These are phyloP conservation scores for Prosopocoilus inquinatus DNA, from an alignment of 2,888 invertebrate species.

Conservation along the genomic window DNA sequence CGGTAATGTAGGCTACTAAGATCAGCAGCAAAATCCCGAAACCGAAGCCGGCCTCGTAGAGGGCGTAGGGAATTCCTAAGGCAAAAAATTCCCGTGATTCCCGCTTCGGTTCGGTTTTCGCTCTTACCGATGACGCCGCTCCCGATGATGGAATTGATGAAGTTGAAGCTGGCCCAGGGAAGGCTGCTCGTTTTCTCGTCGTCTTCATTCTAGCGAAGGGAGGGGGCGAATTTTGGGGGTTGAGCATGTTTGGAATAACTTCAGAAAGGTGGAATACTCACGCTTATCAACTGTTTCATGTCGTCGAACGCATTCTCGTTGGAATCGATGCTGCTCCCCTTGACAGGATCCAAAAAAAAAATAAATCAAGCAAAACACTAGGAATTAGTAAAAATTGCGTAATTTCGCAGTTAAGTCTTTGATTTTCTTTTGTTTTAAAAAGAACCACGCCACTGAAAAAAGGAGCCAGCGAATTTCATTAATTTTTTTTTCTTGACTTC, in stretches of 20 bases:
- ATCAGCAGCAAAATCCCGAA: slow-evolving; percentile 69
- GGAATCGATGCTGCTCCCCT: slow-evolving; percentile 64
- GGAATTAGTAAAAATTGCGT: not conserved
- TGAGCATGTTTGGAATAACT: not conserved
- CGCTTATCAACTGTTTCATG: slow-evolving; percentile 63
- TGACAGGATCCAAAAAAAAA: too few relatives aligned
- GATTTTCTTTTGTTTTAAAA: not conserved
- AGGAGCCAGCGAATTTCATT: too few relatives aligned
- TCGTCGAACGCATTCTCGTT: slow-evolving; percentile 65
- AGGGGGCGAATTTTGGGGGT: not conserved
- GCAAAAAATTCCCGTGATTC: too few relatives aligned
- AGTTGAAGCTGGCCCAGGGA: slow-evolving; percentile 80
- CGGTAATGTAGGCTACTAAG: slow-evolving; percentile 73
- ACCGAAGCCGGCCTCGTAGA: slow-evolving; percentile 78
- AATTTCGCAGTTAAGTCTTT: not conserved
- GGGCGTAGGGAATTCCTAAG: slow-evolving; percentile 73
- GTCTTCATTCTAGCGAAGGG: slow-evolving; percentile 49
- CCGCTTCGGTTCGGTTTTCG: not conserved
- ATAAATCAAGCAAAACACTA: slow-evolving; percentile 31
- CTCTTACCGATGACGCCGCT: slow-evolving; percentile 78
- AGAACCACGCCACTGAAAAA: too few relatives aligned
- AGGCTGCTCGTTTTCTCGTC: slow-evolving; percentile 64
- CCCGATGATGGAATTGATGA: slow-evolving; percentile 84
- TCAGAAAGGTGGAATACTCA: slow-evolving; percentile 41
- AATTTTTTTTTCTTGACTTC: too few relatives aligned